Percentiles rank a stretch among this genome's conserved stretches.
phyloP scores from a whole-genome alignment of 2,888 invertebrate genomes.

The Protodeltote pygarga region DNA sequence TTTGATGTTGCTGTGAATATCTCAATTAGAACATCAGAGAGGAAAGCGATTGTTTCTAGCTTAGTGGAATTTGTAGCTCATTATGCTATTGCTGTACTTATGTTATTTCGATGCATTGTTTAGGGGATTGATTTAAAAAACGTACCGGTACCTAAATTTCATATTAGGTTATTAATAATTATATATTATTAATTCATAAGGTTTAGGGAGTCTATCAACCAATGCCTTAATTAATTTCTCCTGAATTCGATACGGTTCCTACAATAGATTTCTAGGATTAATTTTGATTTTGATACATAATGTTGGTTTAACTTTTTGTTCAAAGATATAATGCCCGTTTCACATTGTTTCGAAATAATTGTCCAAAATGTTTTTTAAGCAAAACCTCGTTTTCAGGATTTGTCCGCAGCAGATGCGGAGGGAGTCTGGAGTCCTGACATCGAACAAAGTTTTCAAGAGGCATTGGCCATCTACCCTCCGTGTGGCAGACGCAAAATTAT shows the following conservation, averaged over 20 bases:
- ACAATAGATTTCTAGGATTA: no score
- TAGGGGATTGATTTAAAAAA: background rate
- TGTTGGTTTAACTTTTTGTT: no score
- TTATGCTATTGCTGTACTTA: constrained; percentile 21
- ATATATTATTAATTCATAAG: no score
- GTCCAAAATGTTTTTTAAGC: constrained; percentile 32
- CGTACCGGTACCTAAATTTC: background rate
- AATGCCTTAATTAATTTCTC: no score
- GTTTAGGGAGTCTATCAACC: no score
- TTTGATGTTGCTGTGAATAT: constrained; percentile 20
- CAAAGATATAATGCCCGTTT: constrained; percentile 19
- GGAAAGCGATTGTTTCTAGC: constrained; percentile 31
- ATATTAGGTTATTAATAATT: no score
- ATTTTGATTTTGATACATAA: no score
- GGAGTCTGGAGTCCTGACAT: constrained; percentile 99
- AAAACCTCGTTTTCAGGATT: constrained; percentile 87
- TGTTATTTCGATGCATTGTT: background rate
- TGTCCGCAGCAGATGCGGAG: constrained; percentile 99
- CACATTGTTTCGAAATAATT: constrained; percentile 30
- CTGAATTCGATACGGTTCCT: no score
- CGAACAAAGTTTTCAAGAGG: constrained; percentile 99
- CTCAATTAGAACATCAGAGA: constrained; percentile 28
- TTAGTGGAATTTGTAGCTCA: constrained; percentile 17
- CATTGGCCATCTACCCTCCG: constrained; percentile 99
- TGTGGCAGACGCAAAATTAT: constrained; percentile 99